Evolutionary conservation across 2,888 invertebrate genomes (phyloP).

Genomic region (Sinohyriopsis cumingii): DNA sequence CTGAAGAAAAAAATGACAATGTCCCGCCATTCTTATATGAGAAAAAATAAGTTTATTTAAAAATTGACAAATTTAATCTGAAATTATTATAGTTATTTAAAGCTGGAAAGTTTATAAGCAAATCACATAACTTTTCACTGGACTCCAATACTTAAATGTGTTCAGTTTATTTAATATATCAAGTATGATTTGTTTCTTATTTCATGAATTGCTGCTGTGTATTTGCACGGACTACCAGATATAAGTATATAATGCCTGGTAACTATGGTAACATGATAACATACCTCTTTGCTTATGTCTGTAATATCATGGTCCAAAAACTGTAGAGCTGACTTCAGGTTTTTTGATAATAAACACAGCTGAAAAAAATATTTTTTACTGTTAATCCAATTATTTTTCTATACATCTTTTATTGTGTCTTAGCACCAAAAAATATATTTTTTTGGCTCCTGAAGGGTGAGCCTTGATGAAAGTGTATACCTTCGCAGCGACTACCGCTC

Average conservation of each 20-base stretch:
- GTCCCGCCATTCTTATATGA: no score
- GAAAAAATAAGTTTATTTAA: neutral
- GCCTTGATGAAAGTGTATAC: no score
- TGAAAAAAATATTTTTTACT: slow-evolving; percentile 33
- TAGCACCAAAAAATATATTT: neutral
- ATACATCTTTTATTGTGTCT: neutral
- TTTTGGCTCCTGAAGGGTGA: no score
- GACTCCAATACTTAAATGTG: no score
- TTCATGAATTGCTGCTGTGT: no score
- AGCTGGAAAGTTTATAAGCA: neutral
- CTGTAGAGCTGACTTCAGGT: slow-evolving; percentile 91
- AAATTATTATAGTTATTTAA: neutral
- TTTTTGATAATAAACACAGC: slow-evolving; percentile 90
- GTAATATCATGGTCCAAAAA: slow-evolving; percentile 93
- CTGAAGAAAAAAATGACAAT: no score
- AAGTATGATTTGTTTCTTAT: no score
- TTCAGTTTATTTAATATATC: no score
- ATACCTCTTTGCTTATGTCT: slow-evolving; percentile 89
- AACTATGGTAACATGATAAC: slow-evolving; percentile 5
- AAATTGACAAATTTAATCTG: neutral
- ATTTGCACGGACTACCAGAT: no score
- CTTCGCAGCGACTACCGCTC: no score
- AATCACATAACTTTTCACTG: no score
- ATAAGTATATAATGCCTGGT: neutral
- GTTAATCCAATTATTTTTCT: neutral